A percentile compares a stretch with the other conserved stretches of the same genome.
Evolutionary conservation across 2,113 vertebrate species (phyloP).

Genomic region (Oryzias woworae): DNA sequence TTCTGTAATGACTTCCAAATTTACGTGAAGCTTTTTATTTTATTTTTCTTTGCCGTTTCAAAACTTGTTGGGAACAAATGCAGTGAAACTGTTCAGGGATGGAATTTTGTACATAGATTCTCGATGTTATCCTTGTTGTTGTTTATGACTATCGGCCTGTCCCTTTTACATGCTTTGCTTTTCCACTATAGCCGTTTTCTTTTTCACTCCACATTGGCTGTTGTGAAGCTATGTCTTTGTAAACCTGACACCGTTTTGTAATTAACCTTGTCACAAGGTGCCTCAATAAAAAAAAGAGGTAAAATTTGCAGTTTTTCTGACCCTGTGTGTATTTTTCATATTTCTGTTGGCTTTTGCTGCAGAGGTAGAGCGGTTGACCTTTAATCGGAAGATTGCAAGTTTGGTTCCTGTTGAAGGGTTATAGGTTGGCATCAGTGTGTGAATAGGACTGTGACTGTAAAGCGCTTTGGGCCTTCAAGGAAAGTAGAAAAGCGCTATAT

Average conservation of each 20-base stretch:
- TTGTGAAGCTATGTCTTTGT: constrained; percentile 63
- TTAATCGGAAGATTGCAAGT: too few species aligned
- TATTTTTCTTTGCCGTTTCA: constrained; percentile 18
- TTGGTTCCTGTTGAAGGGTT: too few species aligned
- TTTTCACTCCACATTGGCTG: constrained; percentile 51
- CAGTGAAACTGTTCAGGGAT: constrained; percentile 76
- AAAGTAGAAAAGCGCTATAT: too few species aligned
- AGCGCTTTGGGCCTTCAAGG: too few species aligned
- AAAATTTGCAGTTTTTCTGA: constrained; percentile 29
- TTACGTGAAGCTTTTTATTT: constrained; percentile 41
- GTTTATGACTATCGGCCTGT: constrained; percentile 49
- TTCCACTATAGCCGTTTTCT: constrained; percentile 32
- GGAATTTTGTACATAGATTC: constrained; percentile 62
- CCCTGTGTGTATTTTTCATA: neutral
- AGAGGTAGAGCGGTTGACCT: neutral
- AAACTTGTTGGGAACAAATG: constrained; percentile 51
- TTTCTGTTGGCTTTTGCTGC: constrained; percentile 7
- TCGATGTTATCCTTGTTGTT: constrained; percentile 36
- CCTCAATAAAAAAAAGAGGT: constrained; percentile 73
- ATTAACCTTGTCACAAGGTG: constrained; percentile 48
- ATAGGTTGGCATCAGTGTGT: too few species aligned
- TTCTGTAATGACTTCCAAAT: constrained; percentile 43
- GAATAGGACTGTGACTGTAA: too few species aligned
- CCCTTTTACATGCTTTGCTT: constrained; percentile 45
- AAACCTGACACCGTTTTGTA: constrained; percentile 68